These are phyloP conservation scores for Heterotilapia buettikoferi DNA, from an alignment of 2,113 vertebrate genomes.

Conservation along the genomic window DNA sequence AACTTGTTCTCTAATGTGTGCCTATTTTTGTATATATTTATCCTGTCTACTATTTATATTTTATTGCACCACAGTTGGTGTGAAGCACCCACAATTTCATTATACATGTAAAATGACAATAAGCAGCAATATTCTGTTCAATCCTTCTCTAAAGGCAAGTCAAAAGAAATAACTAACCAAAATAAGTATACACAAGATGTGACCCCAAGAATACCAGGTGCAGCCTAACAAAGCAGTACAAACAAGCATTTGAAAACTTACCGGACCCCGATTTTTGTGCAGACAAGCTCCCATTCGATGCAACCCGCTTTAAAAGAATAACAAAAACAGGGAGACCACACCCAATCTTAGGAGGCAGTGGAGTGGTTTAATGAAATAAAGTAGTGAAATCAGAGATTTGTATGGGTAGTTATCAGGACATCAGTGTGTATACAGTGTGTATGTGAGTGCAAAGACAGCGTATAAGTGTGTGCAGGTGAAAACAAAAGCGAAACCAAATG, in stretches of 20 bases:
- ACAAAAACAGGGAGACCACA: not conserved
- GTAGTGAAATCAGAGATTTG: not conserved
- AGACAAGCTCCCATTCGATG: not conserved
- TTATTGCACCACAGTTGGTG: not conserved
- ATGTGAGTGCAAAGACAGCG: not conserved
- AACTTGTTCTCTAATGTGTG: not conserved
- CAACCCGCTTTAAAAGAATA: not conserved
- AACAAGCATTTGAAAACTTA: not conserved
- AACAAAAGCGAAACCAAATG: not conserved
- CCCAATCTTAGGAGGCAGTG: not conserved
- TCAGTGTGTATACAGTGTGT: not conserved
- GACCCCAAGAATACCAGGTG: not conserved
- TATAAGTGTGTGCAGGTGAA: not conserved
- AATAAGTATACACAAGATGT: not conserved
- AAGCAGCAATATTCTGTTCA: not conserved
- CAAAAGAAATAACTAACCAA: not conserved
- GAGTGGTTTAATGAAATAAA: not conserved
- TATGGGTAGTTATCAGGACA: not conserved
- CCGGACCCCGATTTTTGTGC: not conserved
- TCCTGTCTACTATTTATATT: not conserved
- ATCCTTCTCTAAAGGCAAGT: not conserved
- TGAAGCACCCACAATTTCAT: not conserved
- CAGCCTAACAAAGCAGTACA: not conserved
- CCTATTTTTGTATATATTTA: not conserved
- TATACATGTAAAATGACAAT: not conserved